Evolutionary conservation across 1,140 invertebrate genomes (phyloP).

Genomic region (Carposina sasakii): DNA sequence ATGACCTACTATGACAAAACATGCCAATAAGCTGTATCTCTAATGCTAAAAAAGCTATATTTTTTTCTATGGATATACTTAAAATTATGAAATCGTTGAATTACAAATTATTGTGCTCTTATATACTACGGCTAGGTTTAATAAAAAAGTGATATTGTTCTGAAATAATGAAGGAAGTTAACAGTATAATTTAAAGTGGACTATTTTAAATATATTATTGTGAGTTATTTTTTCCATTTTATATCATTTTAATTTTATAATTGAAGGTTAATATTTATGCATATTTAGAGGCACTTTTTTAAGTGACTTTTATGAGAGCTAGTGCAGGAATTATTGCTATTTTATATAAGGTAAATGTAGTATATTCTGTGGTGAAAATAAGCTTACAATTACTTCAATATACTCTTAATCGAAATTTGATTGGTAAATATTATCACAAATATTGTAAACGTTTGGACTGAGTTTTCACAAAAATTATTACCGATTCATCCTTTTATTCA

Average conservation of each 20-base stretch:
- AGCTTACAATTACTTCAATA: slow-evolving; percentile 37
- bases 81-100: slow-evolving; percentile 48
- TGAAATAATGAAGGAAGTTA: slow-evolving; percentile 25
- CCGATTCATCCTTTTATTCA: no score
- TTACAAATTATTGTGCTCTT: no score
- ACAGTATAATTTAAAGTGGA: slow-evolving; percentile 11
- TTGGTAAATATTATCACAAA: slow-evolving; percentile 57
- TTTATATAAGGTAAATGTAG: slow-evolving; percentile 18
- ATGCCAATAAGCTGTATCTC: slow-evolving; percentile 54
- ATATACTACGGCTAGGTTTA: slow-evolving; percentile 42
- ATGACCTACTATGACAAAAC: slow-evolving; percentile 42
- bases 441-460: slow-evolving; percentile 60
- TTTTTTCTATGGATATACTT: slow-evolving; percentile 33
- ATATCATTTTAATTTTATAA: slow-evolving; percentile 26
- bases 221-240: slow-evolving; percentile 13
- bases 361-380: slow-evolving; percentile 31
- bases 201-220: slow-evolving; percentile 29
- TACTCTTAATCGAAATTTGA: slow-evolving; percentile 36
- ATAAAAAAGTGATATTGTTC: slow-evolving; percentile 25
- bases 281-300: slow-evolving; percentile 59
- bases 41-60: slow-evolving; percentile 65
- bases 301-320: slow-evolving; percentile 44
- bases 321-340: slow-evolving; percentile 54
- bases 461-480: slow-evolving; percentile 31
- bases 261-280: slow-evolving; percentile 24